A percentile compares a stretch with the other conserved stretches of the same genome.
Conservation (phyloP, 2,888 invertebrate species). For the Archaeoteleia sp. region DNA sequence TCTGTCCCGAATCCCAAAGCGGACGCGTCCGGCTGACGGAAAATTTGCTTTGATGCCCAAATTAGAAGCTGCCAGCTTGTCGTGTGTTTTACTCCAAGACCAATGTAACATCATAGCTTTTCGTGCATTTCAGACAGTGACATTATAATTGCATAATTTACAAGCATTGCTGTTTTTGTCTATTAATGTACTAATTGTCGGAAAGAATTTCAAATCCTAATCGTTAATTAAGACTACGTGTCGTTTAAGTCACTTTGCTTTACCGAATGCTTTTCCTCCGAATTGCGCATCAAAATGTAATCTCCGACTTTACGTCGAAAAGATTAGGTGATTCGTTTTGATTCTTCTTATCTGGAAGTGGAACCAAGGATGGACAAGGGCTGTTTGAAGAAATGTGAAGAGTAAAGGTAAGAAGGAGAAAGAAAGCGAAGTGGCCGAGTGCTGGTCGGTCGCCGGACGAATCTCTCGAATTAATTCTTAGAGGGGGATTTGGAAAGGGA, state of each 20-base stretch:
- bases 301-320: constrained; percentile 31
- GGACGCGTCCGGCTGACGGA: constrained; percentile 68
- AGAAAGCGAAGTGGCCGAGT: constrained; percentile 58
- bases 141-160: constrained; percentile 26
- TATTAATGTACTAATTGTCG: too few relatives aligned
- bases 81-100: constrained; percentile 30
- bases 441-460: constrained; percentile 70
- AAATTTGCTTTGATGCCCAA: constrained; percentile 72
- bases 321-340: constrained; percentile 54
- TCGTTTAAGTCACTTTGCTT: constrained; percentile 20
- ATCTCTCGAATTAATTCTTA: constrained; percentile 75
- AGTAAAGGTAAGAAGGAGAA: constrained; percentile 40
- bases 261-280: constrained; percentile 14
- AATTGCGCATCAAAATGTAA: constrained; percentile 35
- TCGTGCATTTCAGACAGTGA: constrained; percentile 11
- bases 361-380: constrained; percentile 61
- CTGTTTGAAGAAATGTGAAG: constrained; percentile 54
- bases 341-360: constrained; percentile 54
- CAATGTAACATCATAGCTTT: constrained; percentile 3
- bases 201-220: too few relatives aligned
- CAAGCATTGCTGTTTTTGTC: not conserved
- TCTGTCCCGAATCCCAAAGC: constrained; percentile 61
- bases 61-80: constrained; percentile 64
- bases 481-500: constrained; percentile 64
- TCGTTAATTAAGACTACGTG: too few relatives aligned